Evolutionary conservation across 2,797 vertebrate species (phyloP).

Genomic region (Protonibea diacanthus): DNA sequence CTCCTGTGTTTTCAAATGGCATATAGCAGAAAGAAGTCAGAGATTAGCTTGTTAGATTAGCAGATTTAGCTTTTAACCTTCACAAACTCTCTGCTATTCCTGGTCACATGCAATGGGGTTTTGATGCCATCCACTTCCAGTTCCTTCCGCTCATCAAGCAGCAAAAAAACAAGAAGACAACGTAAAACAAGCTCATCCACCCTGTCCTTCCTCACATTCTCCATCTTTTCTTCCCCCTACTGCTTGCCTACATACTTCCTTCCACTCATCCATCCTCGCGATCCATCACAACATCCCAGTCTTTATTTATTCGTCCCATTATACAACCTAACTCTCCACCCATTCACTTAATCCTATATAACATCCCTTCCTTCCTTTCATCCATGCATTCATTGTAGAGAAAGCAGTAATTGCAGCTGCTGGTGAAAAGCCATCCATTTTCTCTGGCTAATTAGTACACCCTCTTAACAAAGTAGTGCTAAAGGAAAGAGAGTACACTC

Average conservation of each 20-base stretch:
- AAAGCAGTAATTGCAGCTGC: slow-evolving; percentile 90
- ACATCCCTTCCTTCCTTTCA: slow-evolving; percentile 25
- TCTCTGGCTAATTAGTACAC: slow-evolving; percentile 93
- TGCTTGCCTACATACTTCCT: slow-evolving; percentile 24
- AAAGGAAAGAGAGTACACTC: slow-evolving; percentile 83
- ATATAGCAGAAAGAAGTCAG: neutral
- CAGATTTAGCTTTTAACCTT: slow-evolving; percentile 9
- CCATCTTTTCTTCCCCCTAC: neutral
- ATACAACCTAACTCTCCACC: slow-evolving; percentile 29
- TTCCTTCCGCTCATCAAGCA: neutral
- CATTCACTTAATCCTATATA: slow-evolving; percentile 40
- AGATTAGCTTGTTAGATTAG: no score
- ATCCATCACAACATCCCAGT: slow-evolving; percentile 30
- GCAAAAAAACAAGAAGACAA: slow-evolving; percentile 14
- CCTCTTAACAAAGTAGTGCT: slow-evolving; percentile 94
- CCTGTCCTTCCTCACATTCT: slow-evolving; percentile 34
- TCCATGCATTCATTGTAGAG: slow-evolving; percentile 54
- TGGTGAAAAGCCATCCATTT: slow-evolving; percentile 95
- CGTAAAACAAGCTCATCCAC: slow-evolving; percentile 60
- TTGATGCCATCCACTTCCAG: slow-evolving; percentile 17
- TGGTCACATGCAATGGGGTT: slow-evolving; percentile 9
- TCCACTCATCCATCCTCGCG: slow-evolving; percentile 29
- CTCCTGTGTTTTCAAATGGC: slow-evolving; percentile 3
- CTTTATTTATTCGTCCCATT: slow-evolving; percentile 36
- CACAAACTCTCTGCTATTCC: neutral